Evolutionary conservation across 2,113 vertebrate genomes (phyloP).

Genomic region (Corythaixoides concolor): DNA sequence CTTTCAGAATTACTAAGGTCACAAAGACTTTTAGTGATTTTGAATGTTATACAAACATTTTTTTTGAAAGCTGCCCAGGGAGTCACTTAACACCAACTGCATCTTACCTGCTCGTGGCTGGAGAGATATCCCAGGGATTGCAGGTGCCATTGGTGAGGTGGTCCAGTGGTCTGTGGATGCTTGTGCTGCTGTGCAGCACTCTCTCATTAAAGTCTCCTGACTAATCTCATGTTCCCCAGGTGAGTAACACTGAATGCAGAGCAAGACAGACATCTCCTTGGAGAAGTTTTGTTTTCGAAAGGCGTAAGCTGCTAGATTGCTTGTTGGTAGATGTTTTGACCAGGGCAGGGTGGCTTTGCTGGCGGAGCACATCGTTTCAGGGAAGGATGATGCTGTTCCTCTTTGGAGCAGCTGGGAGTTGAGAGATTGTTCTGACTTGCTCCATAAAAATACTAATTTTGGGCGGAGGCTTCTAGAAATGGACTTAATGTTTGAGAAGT

Average conservation of each 20-base stretch:
- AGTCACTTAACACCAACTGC: accelerated
- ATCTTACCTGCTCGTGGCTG: neutral
- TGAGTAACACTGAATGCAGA: neutral
- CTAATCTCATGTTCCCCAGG: accelerated
- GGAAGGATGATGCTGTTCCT: accelerated
- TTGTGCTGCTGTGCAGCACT: neutral
- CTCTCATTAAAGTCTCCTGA: neutral
- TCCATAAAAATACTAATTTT: neutral
- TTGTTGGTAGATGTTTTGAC: neutral
- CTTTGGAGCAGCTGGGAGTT: accelerated
- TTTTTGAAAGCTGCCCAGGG: neutral
- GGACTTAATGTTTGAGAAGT: neutral
- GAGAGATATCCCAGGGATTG: neutral
- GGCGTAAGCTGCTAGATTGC: neutral
- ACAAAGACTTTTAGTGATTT: neutral
- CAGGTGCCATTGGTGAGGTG: accelerated
- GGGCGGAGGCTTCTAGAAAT: neutral
- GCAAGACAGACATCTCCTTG: accelerated
- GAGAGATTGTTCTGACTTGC: neutral
- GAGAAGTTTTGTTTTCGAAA: neutral
- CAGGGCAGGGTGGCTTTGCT: neutral
- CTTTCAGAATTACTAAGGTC: neutral
- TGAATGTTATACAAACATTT: neutral
- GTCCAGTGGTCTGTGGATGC: neutral
- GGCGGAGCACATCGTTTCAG: accelerated